Conservation (phyloP, 2,797 vertebrate genomes). For the Moxostoma hubbsi region DNA sequence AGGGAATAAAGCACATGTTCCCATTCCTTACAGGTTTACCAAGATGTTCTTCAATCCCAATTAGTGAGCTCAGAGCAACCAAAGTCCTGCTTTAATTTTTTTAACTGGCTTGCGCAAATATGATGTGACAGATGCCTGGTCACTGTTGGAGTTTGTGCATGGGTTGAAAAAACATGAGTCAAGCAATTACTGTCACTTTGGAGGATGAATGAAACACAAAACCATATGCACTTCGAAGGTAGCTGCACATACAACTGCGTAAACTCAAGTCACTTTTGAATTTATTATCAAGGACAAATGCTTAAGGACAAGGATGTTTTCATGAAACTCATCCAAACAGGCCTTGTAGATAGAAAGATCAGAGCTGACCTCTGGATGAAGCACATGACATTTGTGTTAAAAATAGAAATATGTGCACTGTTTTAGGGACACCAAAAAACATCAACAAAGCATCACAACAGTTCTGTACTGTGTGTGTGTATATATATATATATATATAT, state of each 20-base stretch:
- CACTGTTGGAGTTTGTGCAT: slow-evolving; percentile 34
- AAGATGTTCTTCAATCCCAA: slow-evolving; percentile 39
- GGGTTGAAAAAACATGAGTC: slow-evolving; percentile 28
- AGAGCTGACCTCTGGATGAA: neutral
- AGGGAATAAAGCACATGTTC: slow-evolving; percentile 23
- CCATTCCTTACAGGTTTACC: slow-evolving; percentile 4
- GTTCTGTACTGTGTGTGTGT: neutral
- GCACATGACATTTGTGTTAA: neutral
- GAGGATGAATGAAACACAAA: slow-evolving; percentile 35
- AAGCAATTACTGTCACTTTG: slow-evolving; percentile 51
- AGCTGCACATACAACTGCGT: neutral
- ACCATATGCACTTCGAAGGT: slow-evolving; percentile 8
- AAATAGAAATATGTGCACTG: neutral
- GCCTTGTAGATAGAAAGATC: neutral
- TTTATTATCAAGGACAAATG: slow-evolving; percentile 33
- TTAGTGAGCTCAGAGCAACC: slow-evolving; percentile 20
- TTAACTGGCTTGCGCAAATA: slow-evolving; percentile 8
- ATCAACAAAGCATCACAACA: neutral
- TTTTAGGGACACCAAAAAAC: neutral
- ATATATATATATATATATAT: too few relatives aligned
- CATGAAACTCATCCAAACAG: neutral
- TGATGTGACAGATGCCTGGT: slow-evolving; percentile 50
- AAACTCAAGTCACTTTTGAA: slow-evolving; percentile 9
- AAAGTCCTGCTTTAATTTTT: slow-evolving; percentile 13
- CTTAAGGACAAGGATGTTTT: slow-evolving; percentile 38